A percentile compares a stretch with the other conserved stretches of the same genome.
phyloP scores from a whole-genome alignment of 2,888 invertebrate genomes.

The Halocaridina rubra region DNA sequence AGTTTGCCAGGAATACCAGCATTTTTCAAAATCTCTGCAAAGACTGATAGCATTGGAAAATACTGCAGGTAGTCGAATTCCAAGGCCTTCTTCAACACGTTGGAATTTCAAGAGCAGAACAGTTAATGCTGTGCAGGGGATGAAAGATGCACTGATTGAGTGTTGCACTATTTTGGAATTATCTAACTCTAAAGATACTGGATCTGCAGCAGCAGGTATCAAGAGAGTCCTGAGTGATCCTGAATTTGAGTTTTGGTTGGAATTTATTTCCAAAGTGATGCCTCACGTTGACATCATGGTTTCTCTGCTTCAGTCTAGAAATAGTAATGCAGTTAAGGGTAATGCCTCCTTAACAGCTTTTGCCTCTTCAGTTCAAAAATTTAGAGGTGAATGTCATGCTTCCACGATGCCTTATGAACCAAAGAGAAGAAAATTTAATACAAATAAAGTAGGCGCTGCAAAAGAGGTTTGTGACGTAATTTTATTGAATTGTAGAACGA shows the following conservation, averaged over 20 bases:
- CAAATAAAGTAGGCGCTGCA: slow-evolving; percentile 54
- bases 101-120: slow-evolving; percentile 7
- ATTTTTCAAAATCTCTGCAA: too few species aligned
- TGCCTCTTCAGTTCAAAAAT: background rate
- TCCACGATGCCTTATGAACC: background rate
- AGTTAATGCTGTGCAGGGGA: background rate
- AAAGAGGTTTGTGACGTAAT: slow-evolving; percentile 66
- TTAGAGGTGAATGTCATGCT: background rate
- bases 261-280: slow-evolving; percentile 17
- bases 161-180: background rate
- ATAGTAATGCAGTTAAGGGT: background rate
- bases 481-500: slow-evolving; percentile 63
- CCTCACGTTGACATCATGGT: slow-evolving; percentile 14
- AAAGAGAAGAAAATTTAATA: background rate
- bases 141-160: background rate
- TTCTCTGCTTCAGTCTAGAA: slow-evolving; percentile 15
- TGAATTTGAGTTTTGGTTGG: slow-evolving; percentile 22
- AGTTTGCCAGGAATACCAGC: slow-evolving; percentile 30
- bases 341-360: background rate
- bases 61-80: background rate
- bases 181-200: slow-evolving; percentile 9
- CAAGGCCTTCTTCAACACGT: background rate
- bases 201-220: background rate
- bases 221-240: background rate
- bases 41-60: too few species aligned